Evolutionary conservation across 2,888 invertebrate genomes (phyloP), one percentile per base, ranked within the genome.

Genomic region (Nomada fabriciana): DNA sequence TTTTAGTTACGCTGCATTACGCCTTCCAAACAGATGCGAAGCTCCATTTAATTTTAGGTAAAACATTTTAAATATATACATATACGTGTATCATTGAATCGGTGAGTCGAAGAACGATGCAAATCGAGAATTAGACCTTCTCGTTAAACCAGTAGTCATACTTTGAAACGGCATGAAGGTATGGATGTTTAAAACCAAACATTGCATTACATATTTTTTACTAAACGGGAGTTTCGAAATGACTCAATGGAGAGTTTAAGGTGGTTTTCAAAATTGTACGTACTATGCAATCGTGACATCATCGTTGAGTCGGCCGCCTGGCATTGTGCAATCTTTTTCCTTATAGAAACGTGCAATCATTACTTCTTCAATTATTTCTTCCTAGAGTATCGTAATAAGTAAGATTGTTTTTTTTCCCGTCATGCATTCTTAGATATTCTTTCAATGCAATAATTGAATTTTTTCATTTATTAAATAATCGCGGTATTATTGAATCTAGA

Each of bases 21-120:
- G 99, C 99, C 93, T 99, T 99, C 95, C 99, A 99, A 95, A 98
- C 99, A 11, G 98, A 99, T 92, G 97, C 98, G 72, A 99, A 99
- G 94, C 96, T 99, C 87, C 98, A 99, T 95, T 96, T 99, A 89
- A 98, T 99, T 90, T 96, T 99, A 93, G 99, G 99, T 99, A 94
- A 96, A 96, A 95, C 18, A 9, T 15, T 67, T 29, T 50, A 47
- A 29, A 9, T n/a, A 7, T 57, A 47, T 1, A 13, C 3, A 7
- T 57, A 47, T 1, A 13, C 3, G 47, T 3, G 47, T 47, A 47
- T 47, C 13, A 15, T 15, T 47, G 47, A 47, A 47, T 0, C 15
- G 47, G 36, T 36, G 36, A 36, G 36, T 36, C 29, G 29, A 29
- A 0, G 29, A 29, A 29, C 29, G 29, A 29, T 7, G 29, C 29